phyloP scores from a whole-genome alignment of 2,888 invertebrate species.

The Ethmia dodecea region DNA sequence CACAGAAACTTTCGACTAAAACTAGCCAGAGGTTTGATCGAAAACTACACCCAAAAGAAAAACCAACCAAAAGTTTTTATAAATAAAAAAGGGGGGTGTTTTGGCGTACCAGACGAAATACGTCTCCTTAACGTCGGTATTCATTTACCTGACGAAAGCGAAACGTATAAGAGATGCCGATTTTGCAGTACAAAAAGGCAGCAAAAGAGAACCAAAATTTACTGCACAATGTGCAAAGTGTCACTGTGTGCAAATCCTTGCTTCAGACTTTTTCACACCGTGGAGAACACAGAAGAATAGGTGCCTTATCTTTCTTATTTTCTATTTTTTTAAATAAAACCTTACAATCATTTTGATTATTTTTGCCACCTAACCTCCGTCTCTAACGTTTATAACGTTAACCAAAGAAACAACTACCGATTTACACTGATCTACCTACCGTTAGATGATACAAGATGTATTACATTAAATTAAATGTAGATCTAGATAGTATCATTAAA shows the following conservation, averaged over 20 bases:
- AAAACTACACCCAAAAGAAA: slow-evolving; percentile 5
- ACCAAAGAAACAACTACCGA: too few species aligned
- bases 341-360: slow-evolving; percentile 8
- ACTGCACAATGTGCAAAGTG: slow-evolving; percentile 11
- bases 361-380: background rate
- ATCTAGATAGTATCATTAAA: background rate
- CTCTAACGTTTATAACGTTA: background rate
- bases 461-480: background rate
- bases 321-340: background rate
- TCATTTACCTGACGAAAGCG: slow-evolving; percentile 11
- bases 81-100: slow-evolving; percentile 15
- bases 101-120: slow-evolving; percentile 15
- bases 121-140: slow-evolving; percentile 15
- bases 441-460: background rate
- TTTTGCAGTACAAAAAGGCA: slow-evolving; percentile 14
- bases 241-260: slow-evolving; percentile 18
- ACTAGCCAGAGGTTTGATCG: slow-evolving; percentile 10
- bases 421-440: background rate
- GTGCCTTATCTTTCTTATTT: background rate
- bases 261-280: slow-evolving; percentile 15
- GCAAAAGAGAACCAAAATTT: slow-evolving; percentile 12
- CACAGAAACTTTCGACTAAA: slow-evolving; percentile 20
- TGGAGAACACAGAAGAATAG: background rate
- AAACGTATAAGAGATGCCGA: slow-evolving; percentile 15
- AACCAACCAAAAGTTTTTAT: too few species aligned